These are phyloP conservation scores for Oryzias javanicus DNA, from an alignment of 2,113 vertebrate species.

Conservation along the genomic window DNA sequence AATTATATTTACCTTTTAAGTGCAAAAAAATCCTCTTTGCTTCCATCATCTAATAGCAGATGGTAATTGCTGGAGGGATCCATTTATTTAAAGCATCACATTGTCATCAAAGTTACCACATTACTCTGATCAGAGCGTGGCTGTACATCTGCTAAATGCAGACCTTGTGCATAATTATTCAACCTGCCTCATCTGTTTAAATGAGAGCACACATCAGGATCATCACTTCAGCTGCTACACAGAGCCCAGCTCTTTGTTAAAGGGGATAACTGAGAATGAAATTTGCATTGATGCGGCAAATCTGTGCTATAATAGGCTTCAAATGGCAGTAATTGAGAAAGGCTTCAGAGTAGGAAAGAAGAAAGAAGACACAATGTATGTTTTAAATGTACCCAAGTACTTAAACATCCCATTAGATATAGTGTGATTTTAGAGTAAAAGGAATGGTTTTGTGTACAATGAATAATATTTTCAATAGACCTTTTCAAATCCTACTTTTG, in stretches of 20 bases:
- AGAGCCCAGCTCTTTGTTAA: slow-evolving; percentile 1
- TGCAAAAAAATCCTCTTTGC: background rate
- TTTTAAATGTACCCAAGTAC: background rate
- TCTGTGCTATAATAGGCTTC: background rate
- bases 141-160: slow-evolving; percentile 23
- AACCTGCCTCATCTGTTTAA: slow-evolving; percentile 8
- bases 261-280: background rate
- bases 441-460: background rate
- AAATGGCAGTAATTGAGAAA: background rate
- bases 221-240: slow-evolving; percentile 1
- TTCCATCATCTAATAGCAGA: background rate
- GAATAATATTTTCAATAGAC: background rate
- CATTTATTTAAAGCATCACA: slow-evolving; percentile 7
- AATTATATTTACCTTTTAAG: background rate
- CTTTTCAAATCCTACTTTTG: background rate
- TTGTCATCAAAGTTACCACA: slow-evolving; percentile 33
- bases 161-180: slow-evolving; percentile 16
- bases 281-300: slow-evolving; percentile 12
- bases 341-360: background rate
- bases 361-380: background rate
- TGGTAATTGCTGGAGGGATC: slow-evolving; percentile 21
- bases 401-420: background rate
- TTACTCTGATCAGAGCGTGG: slow-evolving; percentile 21
- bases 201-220: slow-evolving; percentile 9
- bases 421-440: background rate